Evolutionary conservation across 2,888 invertebrate genomes (phyloP).

Genomic region (Drosophila meridiana): DNA sequence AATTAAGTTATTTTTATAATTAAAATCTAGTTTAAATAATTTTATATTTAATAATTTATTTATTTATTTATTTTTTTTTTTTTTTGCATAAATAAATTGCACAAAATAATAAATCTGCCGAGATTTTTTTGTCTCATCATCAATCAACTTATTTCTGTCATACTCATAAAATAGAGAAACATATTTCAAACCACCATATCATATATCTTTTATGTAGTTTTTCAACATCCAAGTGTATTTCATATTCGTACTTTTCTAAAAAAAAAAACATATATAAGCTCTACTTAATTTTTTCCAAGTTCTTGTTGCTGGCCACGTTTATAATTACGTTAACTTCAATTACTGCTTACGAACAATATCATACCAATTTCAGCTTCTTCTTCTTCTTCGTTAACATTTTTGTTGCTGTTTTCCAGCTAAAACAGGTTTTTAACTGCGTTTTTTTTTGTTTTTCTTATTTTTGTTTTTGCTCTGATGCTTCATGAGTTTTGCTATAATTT

Average conservation of each 20-base stretch:
- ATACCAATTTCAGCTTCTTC: slow-evolving; percentile 53
- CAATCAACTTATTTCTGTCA: background rate
- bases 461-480: slow-evolving; percentile 20
- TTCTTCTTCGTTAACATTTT: slow-evolving; percentile 13
- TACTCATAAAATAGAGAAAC: background rate
- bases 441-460: slow-evolving; percentile 15
- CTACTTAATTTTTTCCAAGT: slow-evolving; percentile 11
- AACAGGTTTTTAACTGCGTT: slow-evolving; percentile 56
- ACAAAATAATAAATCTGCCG: background rate
- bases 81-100: background rate
- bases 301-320: slow-evolving; percentile 53
- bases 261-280: background rate
- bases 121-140: background rate
- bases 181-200: background rate
- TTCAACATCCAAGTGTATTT: slow-evolving; percentile 7
- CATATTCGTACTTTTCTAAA: background rate
- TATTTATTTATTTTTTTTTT: background rate
- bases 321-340: slow-evolving; percentile 78
- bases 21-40: background rate
- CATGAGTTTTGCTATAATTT: slow-evolving; percentile 72
- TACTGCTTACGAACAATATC: slow-evolving; percentile 75
- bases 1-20: too few species aligned
- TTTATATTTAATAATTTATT: background rate
- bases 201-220: background rate
- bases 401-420: slow-evolving; percentile 38